Evolutionary conservation across 1,140 invertebrate genomes (phyloP).

Genomic region (Rhizoglyphus robini): DNA sequence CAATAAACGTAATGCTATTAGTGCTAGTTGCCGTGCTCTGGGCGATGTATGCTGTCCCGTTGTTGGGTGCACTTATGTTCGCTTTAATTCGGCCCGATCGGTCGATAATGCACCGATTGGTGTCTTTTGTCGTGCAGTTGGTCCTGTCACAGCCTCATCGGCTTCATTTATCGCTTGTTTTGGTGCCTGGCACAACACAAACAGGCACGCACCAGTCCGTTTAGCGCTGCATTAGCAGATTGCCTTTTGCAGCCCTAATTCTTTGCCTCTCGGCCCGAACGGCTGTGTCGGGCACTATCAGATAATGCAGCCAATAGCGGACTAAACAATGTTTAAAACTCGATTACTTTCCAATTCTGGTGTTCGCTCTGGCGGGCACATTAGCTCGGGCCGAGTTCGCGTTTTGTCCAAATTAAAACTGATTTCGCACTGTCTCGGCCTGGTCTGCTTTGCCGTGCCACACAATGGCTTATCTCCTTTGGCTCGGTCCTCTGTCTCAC

Average conservation of each 20-base stretch:
- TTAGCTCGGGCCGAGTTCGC: too few species aligned
- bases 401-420: too few species aligned
- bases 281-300: neutral
- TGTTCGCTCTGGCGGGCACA: too few species aligned
- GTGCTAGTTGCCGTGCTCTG: too few species aligned
- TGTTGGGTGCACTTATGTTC: conserved; percentile 13
- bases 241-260: neutral
- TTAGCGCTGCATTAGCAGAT: conserved; percentile 12
- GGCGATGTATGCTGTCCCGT: too few species aligned
- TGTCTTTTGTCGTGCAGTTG: conserved; percentile 1
- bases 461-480: too few species aligned
- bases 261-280: neutral
- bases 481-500: too few species aligned
- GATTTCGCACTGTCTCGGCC: too few species aligned
- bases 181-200: neutral
- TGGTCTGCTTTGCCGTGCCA: too few species aligned
- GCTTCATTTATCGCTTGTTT: conserved; percentile 4
- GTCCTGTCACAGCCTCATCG: conserved; percentile 2
- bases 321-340: too few species aligned
- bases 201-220: neutral
- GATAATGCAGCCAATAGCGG: too few species aligned
- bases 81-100: conserved; percentile 8
- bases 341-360: too few species aligned
- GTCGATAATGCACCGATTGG: conserved; percentile 7
- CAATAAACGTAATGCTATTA: conserved; percentile 11